Conservation (phyloP, 2,797 vertebrate genomes). For the Poeciliopsis infans region DNA sequence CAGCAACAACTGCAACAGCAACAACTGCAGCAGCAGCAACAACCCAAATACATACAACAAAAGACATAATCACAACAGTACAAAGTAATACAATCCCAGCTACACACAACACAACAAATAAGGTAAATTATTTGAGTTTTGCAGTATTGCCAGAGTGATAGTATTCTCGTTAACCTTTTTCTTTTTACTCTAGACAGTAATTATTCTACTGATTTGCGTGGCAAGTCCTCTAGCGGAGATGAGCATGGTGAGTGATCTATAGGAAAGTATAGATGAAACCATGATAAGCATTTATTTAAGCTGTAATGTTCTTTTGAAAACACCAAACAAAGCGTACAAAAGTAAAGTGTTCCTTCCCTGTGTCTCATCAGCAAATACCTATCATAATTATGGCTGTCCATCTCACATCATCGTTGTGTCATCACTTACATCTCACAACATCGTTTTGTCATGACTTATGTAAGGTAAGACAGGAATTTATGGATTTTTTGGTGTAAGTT, state of each 20-base stretch:
- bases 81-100: neutral
- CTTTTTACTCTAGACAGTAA: neutral
- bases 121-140: neutral
- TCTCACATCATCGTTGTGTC: fast-evolving
- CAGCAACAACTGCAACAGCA: neutral
- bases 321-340: neutral
- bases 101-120: too few relatives aligned
- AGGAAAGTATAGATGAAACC: neutral
- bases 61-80: neutral
- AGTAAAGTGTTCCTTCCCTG: neutral
- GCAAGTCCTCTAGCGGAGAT: fast-evolving
- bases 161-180: neutral
- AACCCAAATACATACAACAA: neutral
- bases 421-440: fast-evolving
- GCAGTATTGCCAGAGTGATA: neutral
- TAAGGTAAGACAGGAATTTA: constrained; percentile 29
- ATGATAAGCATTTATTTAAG: neutral
- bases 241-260: constrained; percentile 9
- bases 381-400: neutral
- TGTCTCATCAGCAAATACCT: constrained; percentile 8
- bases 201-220: fast-evolving
- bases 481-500: neutral
- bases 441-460: fast-evolving
- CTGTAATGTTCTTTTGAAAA: neutral
- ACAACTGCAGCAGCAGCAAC: neutral